Evolutionary conservation across 2,797 vertebrate genomes (phyloP).

Genomic region (Gadopsis marmoratus): DNA sequence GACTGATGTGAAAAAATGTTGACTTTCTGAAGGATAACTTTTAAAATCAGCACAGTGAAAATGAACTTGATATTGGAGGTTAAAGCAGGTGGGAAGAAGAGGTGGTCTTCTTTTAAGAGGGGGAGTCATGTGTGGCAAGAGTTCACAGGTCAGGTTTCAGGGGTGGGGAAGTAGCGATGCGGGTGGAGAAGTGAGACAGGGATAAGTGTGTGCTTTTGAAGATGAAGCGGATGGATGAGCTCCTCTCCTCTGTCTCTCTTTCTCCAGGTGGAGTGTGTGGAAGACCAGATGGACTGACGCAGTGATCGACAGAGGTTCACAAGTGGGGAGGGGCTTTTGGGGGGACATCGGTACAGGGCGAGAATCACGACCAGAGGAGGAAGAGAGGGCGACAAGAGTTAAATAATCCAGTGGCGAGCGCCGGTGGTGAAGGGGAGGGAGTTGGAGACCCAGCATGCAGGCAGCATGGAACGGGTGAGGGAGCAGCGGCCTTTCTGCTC

Average conservation of each 20-base stretch:
- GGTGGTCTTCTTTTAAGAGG: slow-evolving; percentile 44
- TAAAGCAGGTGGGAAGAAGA: slow-evolving; percentile 14
- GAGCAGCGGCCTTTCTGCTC: slow-evolving; percentile 98
- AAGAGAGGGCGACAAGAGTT: slow-evolving; percentile 27
- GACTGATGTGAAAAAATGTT: slow-evolving; percentile 4
- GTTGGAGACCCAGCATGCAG: slow-evolving; percentile 89
- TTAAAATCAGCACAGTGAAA: slow-evolving; percentile 12
- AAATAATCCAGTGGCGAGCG: slow-evolving; percentile 66
- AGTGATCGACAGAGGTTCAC: slow-evolving; percentile 50
- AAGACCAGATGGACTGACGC: slow-evolving; percentile 78
- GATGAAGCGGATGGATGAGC: slow-evolving; percentile 82
- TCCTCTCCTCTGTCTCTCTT: slow-evolving; percentile 64
- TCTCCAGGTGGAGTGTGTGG: slow-evolving; percentile 84
- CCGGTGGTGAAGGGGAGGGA: slow-evolving; percentile 58
- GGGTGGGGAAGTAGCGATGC: slow-evolving; percentile 33
- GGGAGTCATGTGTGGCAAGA: slow-evolving; percentile 61
- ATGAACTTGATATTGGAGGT: slow-evolving; percentile 31
- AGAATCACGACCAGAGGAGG: slow-evolving; percentile 46
- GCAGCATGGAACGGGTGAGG: slow-evolving; percentile 98
- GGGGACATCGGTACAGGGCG: slow-evolving; percentile 28
- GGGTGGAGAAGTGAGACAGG: slow-evolving; percentile 53
- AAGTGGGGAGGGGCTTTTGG: slow-evolving; percentile 42
- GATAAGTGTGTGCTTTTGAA: slow-evolving; percentile 79
- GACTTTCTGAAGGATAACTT: slow-evolving; percentile 10
- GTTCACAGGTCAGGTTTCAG: slow-evolving; percentile 70